Conservation (phyloP, 1,140 invertebrate species). For the Liolophura sinensis region DNA sequence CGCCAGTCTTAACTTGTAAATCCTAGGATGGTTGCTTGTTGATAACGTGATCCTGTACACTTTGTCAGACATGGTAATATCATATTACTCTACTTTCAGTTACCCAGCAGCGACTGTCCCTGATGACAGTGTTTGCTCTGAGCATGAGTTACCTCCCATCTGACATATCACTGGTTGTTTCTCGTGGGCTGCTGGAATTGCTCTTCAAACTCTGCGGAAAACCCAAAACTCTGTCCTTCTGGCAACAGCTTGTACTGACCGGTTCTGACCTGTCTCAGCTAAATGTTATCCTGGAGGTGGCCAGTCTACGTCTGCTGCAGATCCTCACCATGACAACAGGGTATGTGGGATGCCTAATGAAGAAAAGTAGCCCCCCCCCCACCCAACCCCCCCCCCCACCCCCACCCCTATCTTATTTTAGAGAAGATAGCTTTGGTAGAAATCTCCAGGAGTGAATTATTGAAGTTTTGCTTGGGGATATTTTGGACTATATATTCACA, state of each 20-base stretch:
- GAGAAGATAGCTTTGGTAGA: too few species aligned
- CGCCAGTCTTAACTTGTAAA: too few species aligned
- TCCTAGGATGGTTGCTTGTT: too few species aligned
- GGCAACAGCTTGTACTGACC: conserved; percentile 38
- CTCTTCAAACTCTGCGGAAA: conserved; percentile 57
- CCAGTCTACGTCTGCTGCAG: conserved; percentile 62
- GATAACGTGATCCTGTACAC: too few species aligned
- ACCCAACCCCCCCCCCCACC: too few species aligned
- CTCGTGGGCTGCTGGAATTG: conserved; percentile 63
- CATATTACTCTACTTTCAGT: conserved; percentile 32
- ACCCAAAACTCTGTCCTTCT: conserved; percentile 29
- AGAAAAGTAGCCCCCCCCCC: too few species aligned
- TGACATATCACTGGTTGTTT: conserved; percentile 66
- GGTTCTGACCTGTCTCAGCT: conserved; percentile 41
- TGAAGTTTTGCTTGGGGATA: too few species aligned
- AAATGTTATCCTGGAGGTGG: conserved; percentile 42
- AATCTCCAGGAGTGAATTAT: too few species aligned
- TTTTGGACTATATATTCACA: too few species aligned
- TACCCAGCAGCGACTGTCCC: conserved; percentile 55
- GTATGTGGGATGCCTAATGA: conserved; percentile 29
- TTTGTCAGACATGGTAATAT: too few species aligned
- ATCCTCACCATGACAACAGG: conserved; percentile 64
- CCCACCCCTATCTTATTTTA: too few species aligned
- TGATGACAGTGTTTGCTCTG: conserved; percentile 65
- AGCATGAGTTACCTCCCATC: conserved; percentile 65